Evolutionary conservation across 2,113 vertebrate genomes (phyloP), one percentile per base, ranked within the genome.

Genomic region (Pseudorhombus dupliciocellatus): DNA sequence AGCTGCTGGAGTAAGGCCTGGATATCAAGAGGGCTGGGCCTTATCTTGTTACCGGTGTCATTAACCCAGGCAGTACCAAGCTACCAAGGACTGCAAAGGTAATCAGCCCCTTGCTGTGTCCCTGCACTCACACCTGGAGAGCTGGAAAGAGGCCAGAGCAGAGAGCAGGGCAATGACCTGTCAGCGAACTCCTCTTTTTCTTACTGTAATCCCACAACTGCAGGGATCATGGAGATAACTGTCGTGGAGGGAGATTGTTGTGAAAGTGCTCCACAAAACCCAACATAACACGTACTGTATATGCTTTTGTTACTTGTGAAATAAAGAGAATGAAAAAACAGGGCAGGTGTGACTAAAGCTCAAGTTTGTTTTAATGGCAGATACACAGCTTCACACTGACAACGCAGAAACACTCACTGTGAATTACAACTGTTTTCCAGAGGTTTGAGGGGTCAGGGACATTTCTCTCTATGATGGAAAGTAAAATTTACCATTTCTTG

Each of bases 61-160:
- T 97, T 96, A 95, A 92, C 94, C 95, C 92, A 80, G 93, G 88
- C 93, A 69, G 96, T 97, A 96, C 96, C 96, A 93, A 89, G 95
- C 92, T 91, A 94, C 96, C 96, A 94, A 96, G 96, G 96, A 92
- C 93, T 90, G 80, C 16, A 57, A 55, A 84, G 74, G 88, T 81
- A 86, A 91, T 71, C 50, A 81, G 40, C 87, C 75, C 72, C 77
- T 60, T 54, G 57, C 70, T 60, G 34, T 67, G 78, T 78, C 83
- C 77, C 87, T 65, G 71, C 90, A 76, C 62, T 91, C 86, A 90
- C 89, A 91, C 89, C 83, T 91, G 74, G 58, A 64, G 42, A 67
- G 50, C 69, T 90, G 88, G 86, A 85, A 46, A 34, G n/a, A 61
- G 50, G 85, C 87, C 89, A 92, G 67, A 58, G 68, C 66, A 81